Evolutionary conservation across 2,113 vertebrate species (phyloP).

Genomic region (Rhabdomys dilectus): DNA sequence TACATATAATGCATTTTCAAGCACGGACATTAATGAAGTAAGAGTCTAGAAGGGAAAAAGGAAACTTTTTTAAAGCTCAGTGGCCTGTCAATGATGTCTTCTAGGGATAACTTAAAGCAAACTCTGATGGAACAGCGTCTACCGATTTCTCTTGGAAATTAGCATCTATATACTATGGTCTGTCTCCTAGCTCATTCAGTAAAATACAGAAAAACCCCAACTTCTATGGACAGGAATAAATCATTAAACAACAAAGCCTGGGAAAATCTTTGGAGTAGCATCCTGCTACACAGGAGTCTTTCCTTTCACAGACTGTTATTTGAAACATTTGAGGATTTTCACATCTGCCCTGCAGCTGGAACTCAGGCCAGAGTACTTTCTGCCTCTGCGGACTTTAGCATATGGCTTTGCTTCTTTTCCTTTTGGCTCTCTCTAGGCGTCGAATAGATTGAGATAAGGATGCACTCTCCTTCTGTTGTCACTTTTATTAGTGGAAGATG

Average conservation of each 20-base stretch:
- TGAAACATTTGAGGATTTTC: slow-evolving; percentile 63
- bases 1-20: slow-evolving; percentile 8
- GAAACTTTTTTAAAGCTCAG: slow-evolving; percentile 53
- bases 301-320: background rate
- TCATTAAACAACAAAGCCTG: slow-evolving; percentile 56
- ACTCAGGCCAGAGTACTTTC: slow-evolving; percentile 22
- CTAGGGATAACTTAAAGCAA: slow-evolving; percentile 1
- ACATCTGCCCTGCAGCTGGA: slow-evolving; percentile 52
- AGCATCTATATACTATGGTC: background rate
- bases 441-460: slow-evolving; percentile 54
- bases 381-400: slow-evolving; percentile 45
- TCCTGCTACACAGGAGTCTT: background rate
- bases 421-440: slow-evolving; percentile 10
- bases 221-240: slow-evolving; percentile 37
- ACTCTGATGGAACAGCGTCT: background rate
- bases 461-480: slow-evolving; percentile 44
- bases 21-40: slow-evolving; percentile 50
- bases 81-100: slow-evolving; percentile 44
- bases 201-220: slow-evolving; percentile 36
- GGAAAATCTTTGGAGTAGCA: slow-evolving; percentile 13
- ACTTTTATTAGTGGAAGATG: slow-evolving; percentile 65
- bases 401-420: background rate
- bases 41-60: slow-evolving; percentile 55
- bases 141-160: slow-evolving; percentile 18
- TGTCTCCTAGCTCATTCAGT: background rate